Evolutionary conservation across 2,888 invertebrate genomes (phyloP).

Genomic region (Bibio marci): DNA sequence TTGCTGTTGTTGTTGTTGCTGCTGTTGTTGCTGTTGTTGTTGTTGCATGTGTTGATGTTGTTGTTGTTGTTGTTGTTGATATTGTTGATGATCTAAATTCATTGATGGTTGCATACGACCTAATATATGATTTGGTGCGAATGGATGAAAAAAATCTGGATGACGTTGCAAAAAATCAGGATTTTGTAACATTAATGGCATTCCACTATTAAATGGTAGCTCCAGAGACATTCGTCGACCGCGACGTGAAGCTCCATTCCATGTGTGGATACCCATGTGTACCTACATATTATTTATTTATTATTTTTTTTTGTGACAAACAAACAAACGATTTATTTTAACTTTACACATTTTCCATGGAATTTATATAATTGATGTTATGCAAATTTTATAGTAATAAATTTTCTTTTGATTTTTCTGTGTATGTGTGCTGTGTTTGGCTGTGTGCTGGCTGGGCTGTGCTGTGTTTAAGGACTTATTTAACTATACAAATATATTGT

Average conservation of each 20-base stretch:
- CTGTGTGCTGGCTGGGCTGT: no score
- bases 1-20: no score
- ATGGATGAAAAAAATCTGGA: conserved; percentile 84
- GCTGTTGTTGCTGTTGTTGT: no score
- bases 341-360: no score
- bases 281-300: no score
- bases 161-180: conserved; percentile 58
- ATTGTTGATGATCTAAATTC: conserved; percentile 3
- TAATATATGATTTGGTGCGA: conserved; percentile 54
- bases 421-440: no score
- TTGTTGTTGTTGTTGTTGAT: background rate
- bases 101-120: conserved; percentile 1
- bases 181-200: conserved; percentile 38
- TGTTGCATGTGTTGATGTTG: background rate
- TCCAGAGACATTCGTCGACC: conserved; percentile 92
- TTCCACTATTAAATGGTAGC: conserved; percentile 67
- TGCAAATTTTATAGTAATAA: background rate
- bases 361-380: background rate
- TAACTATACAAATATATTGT: no score
- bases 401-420: no score
- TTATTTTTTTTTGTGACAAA: background rate
- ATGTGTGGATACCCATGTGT: conserved; percentile 97
- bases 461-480: no score
- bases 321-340: no score
- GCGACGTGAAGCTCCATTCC: conserved; percentile 87